These are phyloP conservation scores for Anas bernieri DNA, from an alignment of 2,797 vertebrate genomes.

Conservation along the genomic window DNA sequence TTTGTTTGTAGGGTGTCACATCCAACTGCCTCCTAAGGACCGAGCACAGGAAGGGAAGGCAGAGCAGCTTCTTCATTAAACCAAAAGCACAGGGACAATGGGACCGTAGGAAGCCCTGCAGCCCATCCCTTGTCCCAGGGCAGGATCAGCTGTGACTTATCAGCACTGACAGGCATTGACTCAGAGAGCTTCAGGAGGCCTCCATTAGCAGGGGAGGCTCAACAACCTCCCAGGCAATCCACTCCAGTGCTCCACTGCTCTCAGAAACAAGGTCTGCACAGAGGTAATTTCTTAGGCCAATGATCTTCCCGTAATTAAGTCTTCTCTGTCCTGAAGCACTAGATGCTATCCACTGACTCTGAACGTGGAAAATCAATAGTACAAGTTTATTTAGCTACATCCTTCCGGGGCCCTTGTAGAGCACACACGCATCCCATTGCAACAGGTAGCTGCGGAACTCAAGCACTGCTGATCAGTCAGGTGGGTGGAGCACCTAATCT, in stretches of 20 bases:
- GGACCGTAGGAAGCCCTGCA: background rate
- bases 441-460: background rate
- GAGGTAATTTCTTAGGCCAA: background rate
- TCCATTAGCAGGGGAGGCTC: accelerated
- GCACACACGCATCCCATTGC: background rate
- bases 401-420: background rate
- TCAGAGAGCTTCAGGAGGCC: background rate
- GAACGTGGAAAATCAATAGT: conserved; percentile 14
- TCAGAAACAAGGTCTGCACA: background rate
- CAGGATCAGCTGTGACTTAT: background rate
- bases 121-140: background rate
- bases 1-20: background rate
- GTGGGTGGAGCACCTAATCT: background rate
- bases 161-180: background rate
- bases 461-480: background rate
- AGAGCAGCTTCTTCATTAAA: background rate
- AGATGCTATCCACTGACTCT: background rate
- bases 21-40: background rate
- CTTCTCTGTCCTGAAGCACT: conserved; percentile 2
- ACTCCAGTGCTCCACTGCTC: background rate
- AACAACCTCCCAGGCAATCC: background rate
- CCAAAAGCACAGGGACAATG: accelerated
- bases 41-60: background rate
- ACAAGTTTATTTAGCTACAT: conserved; percentile 12
- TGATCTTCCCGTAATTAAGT: conserved; percentile 25